Evolutionary conservation across 2,797 vertebrate genomes (phyloP), one percentile per base, ranked within the genome.

Genomic region (Pseudochaenichthys georgianus): DNA sequence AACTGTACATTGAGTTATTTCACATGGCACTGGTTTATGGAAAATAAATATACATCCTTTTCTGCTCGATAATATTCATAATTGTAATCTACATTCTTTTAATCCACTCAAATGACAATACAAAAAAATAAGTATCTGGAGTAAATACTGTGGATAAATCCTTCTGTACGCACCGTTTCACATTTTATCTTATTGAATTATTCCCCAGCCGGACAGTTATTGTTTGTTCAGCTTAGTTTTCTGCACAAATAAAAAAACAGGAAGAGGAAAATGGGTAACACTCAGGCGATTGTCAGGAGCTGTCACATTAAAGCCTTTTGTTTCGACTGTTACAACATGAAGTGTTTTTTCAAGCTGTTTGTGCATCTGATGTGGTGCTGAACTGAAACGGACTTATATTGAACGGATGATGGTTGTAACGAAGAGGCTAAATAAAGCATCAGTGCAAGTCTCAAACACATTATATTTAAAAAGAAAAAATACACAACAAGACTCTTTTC

Each of bases 281-380:
- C 51, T 52, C 70, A 16, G 3, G 34, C 19, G 93, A 95, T 95
- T 95, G 94, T 95, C 94, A 87, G 81, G 78, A 90, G 87, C 89
- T 78, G 72, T 82, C 73, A 77, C 75, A 61, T 88, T 89, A 89
- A 91, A 93, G 83, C 86, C 34, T 89, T 81, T 73, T 50, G 45
- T 62, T 60, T 74, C 46, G 58, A 78, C 34, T 38, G 34, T 38
- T 9, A 38, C 34, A 38, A 38, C 34, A 38, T 38, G 34, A 38
- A 38, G 34, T 38, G 34, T 38, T 38, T 38, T 38, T 38, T 38
- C 6, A 38, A 38, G 34, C 77, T 73, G 58, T 64, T 55, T 61
- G 10, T 73, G 19, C 81, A 21, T 71, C 61, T 60, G n/a, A 43
- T 3, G 3, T 65, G 21, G 10, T 41, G 42, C 42, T 72, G 57